Evolutionary conservation across 2,888 invertebrate species (phyloP), one percentile per base, ranked within the genome.

Genomic region (Acanthosepion pharaonis): DNA sequence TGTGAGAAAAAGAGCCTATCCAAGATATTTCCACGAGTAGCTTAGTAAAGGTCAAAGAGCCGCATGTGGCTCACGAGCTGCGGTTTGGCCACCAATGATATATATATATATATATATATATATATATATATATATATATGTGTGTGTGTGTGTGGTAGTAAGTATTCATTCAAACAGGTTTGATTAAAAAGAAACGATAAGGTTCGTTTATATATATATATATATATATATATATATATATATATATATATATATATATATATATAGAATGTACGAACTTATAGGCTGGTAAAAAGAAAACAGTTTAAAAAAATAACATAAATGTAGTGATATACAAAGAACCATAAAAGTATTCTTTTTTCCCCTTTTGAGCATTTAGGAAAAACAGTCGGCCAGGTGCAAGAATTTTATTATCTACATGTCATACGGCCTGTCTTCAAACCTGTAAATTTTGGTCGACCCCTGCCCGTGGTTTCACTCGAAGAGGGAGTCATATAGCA

Each of bases 371-470:
- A 28, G 28, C 28, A 64, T 64, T 28, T 64, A 64, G 15, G n/a
- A 78, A 78, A 78, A 78, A 1, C 3, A 28, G 28, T 28, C 78
- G 78, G 6, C 78, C 78, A 78, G 78, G 78, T 78, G 78, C 78
- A 78, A 78, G 28, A n/a, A 11, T 78, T 78, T 78, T 78, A 78
- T 78, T 78, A 78, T 78, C 78, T 78, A 78, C 8, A 78, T 78
- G 78, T 78, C 78, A 78, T 78, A 28, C 78, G 28, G 78, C 78
- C 78, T 78, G 78, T 78, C 78, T 78, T 78, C n/a, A 78, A 78
- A 78, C 78, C 78, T 78, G 78, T 78, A 78, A 78, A 78, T 78
- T 78, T 78, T 78, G n/a, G 78, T 28, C 78, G 11, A 78, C 78
- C 78, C 78, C 78, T 78, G 78, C 78, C 78, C 78, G 78, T n/a